Evolutionary conservation across 2,888 invertebrate genomes (phyloP).

Genomic region (Pollenia amentaria): DNA sequence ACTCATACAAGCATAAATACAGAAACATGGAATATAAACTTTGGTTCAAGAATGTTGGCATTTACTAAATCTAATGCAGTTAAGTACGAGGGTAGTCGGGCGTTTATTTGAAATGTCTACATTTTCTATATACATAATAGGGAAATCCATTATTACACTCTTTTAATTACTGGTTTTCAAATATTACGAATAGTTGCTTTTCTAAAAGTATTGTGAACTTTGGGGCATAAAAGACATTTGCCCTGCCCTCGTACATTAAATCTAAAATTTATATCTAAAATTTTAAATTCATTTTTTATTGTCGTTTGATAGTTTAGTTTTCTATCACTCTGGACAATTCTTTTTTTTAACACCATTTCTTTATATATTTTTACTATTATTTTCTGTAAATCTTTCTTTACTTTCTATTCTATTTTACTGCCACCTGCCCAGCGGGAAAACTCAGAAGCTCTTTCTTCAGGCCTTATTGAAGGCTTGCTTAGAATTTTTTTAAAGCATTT

Average conservation of each 20-base stretch:
- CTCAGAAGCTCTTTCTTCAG: no score
- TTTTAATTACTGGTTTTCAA: no score
- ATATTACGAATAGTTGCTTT: no score
- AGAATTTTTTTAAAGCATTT: no score
- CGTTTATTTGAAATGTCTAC: no score
- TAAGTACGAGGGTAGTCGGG: background rate
- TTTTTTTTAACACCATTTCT: background rate
- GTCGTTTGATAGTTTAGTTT: background rate
- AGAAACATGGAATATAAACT: background rate
- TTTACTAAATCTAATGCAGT: slow-evolving; percentile 7
- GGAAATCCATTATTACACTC: no score
- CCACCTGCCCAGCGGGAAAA: no score
- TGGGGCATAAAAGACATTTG: background rate
- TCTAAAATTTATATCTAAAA: background rate
- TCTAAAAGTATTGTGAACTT: background rate
- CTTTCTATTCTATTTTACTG: slow-evolving; percentile 8
- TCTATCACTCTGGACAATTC: slow-evolving; percentile 33
- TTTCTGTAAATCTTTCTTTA: background rate
- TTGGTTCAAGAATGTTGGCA: slow-evolving; percentile 26
- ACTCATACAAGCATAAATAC: background rate
- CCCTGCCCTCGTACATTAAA: background rate
- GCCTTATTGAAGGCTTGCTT: no score
- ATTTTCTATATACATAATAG: no score
- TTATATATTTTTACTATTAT: background rate
- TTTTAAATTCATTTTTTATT: background rate